Evolutionary conservation across 2,113 vertebrate genomes (phyloP).

Genomic region (Colius striatus): DNA sequence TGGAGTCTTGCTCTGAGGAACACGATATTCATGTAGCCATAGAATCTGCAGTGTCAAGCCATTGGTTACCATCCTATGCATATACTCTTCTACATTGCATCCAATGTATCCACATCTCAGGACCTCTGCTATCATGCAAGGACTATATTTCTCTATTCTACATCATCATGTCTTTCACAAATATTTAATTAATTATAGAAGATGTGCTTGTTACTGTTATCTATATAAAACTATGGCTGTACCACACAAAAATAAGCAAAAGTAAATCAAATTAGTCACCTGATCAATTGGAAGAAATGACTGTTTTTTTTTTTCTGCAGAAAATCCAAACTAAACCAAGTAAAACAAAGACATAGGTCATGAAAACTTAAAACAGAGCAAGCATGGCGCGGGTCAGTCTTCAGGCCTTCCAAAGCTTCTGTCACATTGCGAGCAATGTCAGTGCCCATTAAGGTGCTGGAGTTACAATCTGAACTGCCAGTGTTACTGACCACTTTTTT

Average conservation of each 20-base stretch:
- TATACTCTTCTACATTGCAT: neutral
- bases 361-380: neutral
- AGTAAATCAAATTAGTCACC: neutral
- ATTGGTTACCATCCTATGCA: neutral
- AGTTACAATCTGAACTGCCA: neutral
- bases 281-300: neutral
- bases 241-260: neutral
- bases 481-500: neutral
- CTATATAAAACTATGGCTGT: neutral
- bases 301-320: neutral
- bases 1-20: neutral
- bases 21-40: neutral
- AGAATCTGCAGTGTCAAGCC: neutral
- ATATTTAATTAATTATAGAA: neutral
- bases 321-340: neutral
- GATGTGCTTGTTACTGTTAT: neutral
- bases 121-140: neutral
- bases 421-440: neutral
- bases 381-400: neutral
- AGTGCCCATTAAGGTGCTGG: neutral
- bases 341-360: neutral
- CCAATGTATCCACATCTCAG: neutral
- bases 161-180: neutral
- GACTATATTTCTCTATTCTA: neutral
- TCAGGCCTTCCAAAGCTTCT: neutral